Conservation (phyloP, 2,888 invertebrate species). For the Poecilus cupreus region DNA sequence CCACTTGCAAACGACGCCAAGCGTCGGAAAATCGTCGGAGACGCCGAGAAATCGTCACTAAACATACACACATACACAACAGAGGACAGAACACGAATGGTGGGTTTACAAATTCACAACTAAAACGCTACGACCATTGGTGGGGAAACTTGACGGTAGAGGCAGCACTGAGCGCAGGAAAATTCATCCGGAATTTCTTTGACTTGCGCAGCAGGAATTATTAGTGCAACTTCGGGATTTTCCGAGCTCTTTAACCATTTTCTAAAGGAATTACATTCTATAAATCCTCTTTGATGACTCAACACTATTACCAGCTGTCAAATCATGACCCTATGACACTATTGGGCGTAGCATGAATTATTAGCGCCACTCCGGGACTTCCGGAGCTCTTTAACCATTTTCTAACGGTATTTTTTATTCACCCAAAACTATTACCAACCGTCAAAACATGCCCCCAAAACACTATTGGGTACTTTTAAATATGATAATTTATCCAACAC, state of each 20-base stretch:
- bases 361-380: too few species aligned
- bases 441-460: too few species aligned
- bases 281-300: too few species aligned
- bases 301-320: too few species aligned
- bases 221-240: neutral
- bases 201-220: neutral
- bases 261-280: too few species aligned
- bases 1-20: neutral
- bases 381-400: too few species aligned
- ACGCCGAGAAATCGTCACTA: neutral
- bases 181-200: neutral
- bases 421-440: too few species aligned
- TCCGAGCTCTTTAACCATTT: neutral
- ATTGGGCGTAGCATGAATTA: too few species aligned
- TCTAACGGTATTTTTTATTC: too few species aligned
- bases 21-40: conserved; percentile 15
- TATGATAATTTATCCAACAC: too few species aligned
- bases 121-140: neutral
- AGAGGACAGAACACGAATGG: neutral
- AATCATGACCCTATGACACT: too few species aligned
- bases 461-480: too few species aligned
- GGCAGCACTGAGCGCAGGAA: neutral
- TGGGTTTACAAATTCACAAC: neutral
- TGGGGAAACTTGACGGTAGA: neutral
- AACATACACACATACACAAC: neutral